Conservation (phyloP, 1,140 invertebrate genomes). For the Dinoponera quadriceps region DNA sequence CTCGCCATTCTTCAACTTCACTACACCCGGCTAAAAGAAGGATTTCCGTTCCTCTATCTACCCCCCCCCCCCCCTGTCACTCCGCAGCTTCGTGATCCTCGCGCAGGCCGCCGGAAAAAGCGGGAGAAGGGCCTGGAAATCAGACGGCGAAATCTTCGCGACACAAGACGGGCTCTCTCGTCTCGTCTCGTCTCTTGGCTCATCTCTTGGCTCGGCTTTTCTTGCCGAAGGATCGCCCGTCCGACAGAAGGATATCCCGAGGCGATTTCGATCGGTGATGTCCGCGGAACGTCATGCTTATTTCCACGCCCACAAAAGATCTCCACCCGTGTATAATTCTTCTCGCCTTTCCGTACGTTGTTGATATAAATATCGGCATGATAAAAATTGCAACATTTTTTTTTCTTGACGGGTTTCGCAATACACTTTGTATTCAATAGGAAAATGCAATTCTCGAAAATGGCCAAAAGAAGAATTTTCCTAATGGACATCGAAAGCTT, state of each 20-base stretch:
- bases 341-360: too few relatives aligned
- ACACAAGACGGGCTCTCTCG: constrained; percentile 24
- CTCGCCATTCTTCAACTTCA: constrained; percentile 39
- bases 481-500: too few relatives aligned
- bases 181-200: not conserved
- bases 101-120: constrained; percentile 36
- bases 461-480: too few relatives aligned
- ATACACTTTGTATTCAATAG: too few relatives aligned
- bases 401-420: too few relatives aligned
- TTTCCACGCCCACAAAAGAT: constrained; percentile 15
- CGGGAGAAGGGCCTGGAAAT: constrained; percentile 30
- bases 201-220: not conserved
- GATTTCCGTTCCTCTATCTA: constrained; percentile 60
- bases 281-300: not conserved
- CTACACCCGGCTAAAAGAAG: constrained; percentile 46
- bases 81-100: not conserved
- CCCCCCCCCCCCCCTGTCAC: too few relatives aligned
- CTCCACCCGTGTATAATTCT: too few relatives aligned
- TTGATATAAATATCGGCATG: too few relatives aligned
- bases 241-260: constrained; percentile 20
- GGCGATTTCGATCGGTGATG: constrained; percentile 40
- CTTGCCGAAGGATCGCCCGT: constrained; percentile 15
- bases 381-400: too few relatives aligned
- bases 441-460: too few relatives aligned
- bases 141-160: constrained; percentile 42